These are phyloP conservation scores for Lepilemur septentrionalis DNA, from an alignment of 2,797 vertebrate genomes.

Conservation along the genomic window DNA sequence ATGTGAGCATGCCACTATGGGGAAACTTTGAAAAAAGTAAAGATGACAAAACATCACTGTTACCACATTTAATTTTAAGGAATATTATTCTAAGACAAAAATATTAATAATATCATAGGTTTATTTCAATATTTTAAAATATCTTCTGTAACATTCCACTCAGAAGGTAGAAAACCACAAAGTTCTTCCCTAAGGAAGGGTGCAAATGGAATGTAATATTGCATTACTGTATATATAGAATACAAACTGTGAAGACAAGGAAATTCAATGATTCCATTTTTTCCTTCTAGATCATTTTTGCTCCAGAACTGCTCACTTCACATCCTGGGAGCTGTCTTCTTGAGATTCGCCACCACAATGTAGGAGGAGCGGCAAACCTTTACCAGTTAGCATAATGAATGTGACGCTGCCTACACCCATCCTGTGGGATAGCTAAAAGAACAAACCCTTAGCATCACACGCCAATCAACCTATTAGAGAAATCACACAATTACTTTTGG, in stretches of 20 bases:
- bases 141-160: conserved; percentile 14
- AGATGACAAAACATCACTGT: neutral
- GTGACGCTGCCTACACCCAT: neutral
- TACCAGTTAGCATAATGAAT: neutral
- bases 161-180: neutral
- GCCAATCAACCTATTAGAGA: neutral
- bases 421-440: neutral
- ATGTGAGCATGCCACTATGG: neutral
- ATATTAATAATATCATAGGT: neutral
- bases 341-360: neutral
- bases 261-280: neutral
- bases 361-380: neutral
- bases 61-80: conserved; percentile 21
- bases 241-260: neutral
- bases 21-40: neutral
- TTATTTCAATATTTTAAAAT: conserved; percentile 24
- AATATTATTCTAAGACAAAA: neutral
- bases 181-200: conserved; percentile 16
- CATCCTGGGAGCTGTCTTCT: neutral
- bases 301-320: neutral
- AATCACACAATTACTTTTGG: neutral
- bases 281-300: neutral
- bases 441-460: neutral
- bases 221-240: neutral
- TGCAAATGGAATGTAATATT: neutral